Conservation (phyloP, 2,113 vertebrate genomes). For the Gambusia affinis region DNA sequence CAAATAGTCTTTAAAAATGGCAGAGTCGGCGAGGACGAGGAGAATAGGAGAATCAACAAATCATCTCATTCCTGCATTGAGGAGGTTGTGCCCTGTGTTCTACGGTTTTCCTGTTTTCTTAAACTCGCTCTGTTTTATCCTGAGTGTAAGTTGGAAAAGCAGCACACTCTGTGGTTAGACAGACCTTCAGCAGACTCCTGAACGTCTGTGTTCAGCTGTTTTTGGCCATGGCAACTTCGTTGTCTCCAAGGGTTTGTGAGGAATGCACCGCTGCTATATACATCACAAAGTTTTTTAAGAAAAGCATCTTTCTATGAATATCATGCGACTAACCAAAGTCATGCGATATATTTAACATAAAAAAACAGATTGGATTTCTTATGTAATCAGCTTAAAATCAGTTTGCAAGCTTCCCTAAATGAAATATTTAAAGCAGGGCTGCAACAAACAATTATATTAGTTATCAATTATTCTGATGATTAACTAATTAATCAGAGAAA, state of each 20-base stretch:
- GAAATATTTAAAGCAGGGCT: neutral
- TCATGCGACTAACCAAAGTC: constrained; percentile 1
- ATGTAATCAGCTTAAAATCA: neutral
- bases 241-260: constrained; percentile 61
- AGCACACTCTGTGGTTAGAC: constrained; percentile 66
- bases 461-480: too few relatives aligned
- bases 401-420: neutral
- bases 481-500: too few relatives aligned
- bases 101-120: constrained; percentile 34
- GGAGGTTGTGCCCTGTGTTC: constrained; percentile 31
- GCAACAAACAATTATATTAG: too few relatives aligned
- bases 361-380: neutral
- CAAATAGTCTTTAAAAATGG: constrained; percentile 14
- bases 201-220: constrained; percentile 68
- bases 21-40: neutral
- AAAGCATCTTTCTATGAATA: constrained; percentile 34
- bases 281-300: constrained; percentile 35
- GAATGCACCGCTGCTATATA: constrained; percentile 50
- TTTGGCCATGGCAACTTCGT: constrained; percentile 64
- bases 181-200: constrained; percentile 72
- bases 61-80: constrained; percentile 29
- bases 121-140: constrained; percentile 15
- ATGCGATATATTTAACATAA: neutral
- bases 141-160: constrained; percentile 56
- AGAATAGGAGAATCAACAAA: constrained; percentile 34